A percentile compares a stretch with the other conserved stretches of the same genome.
Evolutionary conservation across 2,113 vertebrate genomes (phyloP).

Genomic region (Rhinopomastus cyanomelas): DNA sequence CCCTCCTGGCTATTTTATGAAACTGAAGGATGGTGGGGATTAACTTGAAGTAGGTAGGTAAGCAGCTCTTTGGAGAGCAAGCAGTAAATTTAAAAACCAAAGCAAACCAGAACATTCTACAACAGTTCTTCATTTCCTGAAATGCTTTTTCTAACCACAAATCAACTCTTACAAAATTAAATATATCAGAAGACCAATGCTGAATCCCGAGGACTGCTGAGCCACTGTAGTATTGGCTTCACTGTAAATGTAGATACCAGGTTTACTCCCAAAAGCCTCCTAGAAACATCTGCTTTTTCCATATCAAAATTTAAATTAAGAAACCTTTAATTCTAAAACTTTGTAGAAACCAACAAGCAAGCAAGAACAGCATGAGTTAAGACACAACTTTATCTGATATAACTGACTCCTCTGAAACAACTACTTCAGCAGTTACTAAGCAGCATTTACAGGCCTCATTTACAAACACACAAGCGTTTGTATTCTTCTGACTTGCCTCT

Average conservation of each 20-base stretch:
- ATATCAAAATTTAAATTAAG: neutral
- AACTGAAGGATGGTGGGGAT: neutral
- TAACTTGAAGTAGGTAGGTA: neutral
- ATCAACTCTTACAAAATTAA: neutral
- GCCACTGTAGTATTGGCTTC: neutral
- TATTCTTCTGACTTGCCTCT: neutral
- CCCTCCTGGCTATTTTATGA: neutral
- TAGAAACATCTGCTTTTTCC: neutral
- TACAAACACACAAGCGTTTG: neutral
- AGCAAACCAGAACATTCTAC: neutral
- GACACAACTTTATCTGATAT: neutral
- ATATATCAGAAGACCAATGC: accelerated
- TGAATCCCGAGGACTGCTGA: neutral
- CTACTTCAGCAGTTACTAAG: neutral
- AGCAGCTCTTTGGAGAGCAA: neutral
- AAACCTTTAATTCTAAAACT: neutral
- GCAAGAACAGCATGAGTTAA: neutral
- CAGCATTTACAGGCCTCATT: neutral
- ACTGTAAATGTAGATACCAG: neutral
- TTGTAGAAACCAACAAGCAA: neutral
- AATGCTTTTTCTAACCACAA: neutral
- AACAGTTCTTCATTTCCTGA: neutral
- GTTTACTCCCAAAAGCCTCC: neutral
- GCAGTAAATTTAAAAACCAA: neutral
- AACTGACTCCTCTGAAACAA: neutral